Evolutionary conservation across 2,113 vertebrate species (phyloP), one percentile per base, ranked within the genome.

Genomic region (Oreochromis aureus): DNA sequence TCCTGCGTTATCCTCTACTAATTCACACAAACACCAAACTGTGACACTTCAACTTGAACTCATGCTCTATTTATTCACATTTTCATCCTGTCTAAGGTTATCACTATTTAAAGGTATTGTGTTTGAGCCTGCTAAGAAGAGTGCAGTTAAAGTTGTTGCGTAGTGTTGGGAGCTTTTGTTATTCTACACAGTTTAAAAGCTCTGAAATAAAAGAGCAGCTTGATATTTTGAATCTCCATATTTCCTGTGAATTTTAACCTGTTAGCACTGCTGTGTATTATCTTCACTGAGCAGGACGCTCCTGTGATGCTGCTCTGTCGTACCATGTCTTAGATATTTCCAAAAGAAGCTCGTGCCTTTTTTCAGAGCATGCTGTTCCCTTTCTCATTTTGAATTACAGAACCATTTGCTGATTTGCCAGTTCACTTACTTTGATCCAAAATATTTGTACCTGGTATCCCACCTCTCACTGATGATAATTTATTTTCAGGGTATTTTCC

Each of bases 31-130:
- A 78, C 4, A 1, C 10, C 73, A 53, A 32, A 19, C 6, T 51
- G 73, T 78, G 46, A 32, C 46, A 32, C 15, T 84, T 90, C 66
- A 84, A 84, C 63, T 54, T 41, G 91, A 79, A 84, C 90, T 92
- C 86, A 94, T 89, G 89, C 91, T 86, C 86, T 87, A 93, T 92
- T 93, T 93, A 86, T 89, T 94, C 59, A 76, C 82, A 61, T 71
- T 83, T 53, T 71, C 41, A 85, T 58, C 80, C 85, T 87, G 86
- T 87, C 81, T 82, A 66, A 87, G 84, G 84, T 59, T 79, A 58
- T 44, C 82, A 85, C 84, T 94, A 89, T 92, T 96, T 93, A 82
- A 15, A 91, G 86, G 56, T 53, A 80, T 89, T 69, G 88, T 80
- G 69, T 73, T 54, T 88, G 36, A 82, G 66, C 73, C 27, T 84